Evolutionary conservation across 2,113 vertebrate species (phyloP).

Genomic region (Suricata suricatta): DNA sequence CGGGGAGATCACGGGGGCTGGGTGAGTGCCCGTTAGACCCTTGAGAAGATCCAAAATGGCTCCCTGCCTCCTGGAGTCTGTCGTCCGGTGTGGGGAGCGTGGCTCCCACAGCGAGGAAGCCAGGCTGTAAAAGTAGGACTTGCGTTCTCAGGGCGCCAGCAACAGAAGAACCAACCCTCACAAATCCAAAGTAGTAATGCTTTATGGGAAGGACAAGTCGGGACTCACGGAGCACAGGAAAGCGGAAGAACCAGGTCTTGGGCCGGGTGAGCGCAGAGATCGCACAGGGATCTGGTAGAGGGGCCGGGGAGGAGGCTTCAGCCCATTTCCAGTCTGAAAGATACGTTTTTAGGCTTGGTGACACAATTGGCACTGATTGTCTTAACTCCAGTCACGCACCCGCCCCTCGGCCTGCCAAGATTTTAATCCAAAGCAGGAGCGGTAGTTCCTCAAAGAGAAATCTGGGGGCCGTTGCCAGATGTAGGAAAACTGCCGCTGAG

Average conservation of each 20-base stretch:
- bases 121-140: neutral
- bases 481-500: neutral
- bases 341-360: neutral
- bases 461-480: neutral
- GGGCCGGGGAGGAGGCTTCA: neutral
- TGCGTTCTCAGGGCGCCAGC: neutral
- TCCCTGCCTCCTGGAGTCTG: neutral
- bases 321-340: neutral
- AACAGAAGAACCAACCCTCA: neutral
- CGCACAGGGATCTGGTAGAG: neutral
- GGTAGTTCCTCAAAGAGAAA: neutral
- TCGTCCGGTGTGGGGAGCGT: neutral
- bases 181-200: neutral
- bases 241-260: neutral
- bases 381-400: neutral
- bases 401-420: neutral
- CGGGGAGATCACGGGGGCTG: neutral
- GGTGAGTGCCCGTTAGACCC: neutral
- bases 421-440: neutral
- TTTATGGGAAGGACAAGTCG: neutral
- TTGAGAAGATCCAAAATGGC: neutral
- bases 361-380: neutral
- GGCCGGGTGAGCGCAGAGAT: neutral
- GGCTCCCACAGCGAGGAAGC: neutral
- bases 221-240: neutral